Conservation (phyloP, 2,797 vertebrate genomes). For the Melanotaenia trifasciata region DNA sequence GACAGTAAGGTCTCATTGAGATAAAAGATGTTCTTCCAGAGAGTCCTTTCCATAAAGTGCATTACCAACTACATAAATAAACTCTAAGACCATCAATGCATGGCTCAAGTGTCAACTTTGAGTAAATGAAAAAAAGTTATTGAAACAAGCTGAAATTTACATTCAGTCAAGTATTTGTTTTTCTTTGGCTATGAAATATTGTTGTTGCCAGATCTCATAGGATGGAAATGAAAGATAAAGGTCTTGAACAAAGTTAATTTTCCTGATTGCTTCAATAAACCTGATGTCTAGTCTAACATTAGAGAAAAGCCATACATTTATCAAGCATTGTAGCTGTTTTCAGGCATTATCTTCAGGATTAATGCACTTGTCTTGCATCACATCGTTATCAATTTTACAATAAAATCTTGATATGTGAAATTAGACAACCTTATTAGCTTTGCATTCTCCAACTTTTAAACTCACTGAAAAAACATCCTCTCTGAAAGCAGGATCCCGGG, state of each 20-base stretch:
- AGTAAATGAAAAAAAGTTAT: not conserved
- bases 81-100: too few species aligned
- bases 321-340: not conserved
- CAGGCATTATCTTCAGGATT: not conserved
- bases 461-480: not conserved
- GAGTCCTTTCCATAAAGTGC: not conserved
- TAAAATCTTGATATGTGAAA: not conserved
- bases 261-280: not conserved
- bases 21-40: not conserved
- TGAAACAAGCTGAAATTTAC: not conserved
- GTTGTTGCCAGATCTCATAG: not conserved
- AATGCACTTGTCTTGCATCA: not conserved
- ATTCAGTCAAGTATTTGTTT: not conserved
- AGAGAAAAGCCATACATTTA: not conserved
- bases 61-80: not conserved
- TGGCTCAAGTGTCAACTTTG: not conserved
- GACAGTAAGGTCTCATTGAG: not conserved
- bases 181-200: not conserved
- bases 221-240: not conserved
- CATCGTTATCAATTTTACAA: not conserved
- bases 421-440: not conserved
- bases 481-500: constrained; percentile 40
- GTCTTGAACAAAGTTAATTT: not conserved
- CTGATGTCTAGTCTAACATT: not conserved
- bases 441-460: not conserved